These are phyloP conservation scores for Clostera curtula DNA, from an alignment of 2,888 invertebrate genomes.

Conservation along the genomic window DNA sequence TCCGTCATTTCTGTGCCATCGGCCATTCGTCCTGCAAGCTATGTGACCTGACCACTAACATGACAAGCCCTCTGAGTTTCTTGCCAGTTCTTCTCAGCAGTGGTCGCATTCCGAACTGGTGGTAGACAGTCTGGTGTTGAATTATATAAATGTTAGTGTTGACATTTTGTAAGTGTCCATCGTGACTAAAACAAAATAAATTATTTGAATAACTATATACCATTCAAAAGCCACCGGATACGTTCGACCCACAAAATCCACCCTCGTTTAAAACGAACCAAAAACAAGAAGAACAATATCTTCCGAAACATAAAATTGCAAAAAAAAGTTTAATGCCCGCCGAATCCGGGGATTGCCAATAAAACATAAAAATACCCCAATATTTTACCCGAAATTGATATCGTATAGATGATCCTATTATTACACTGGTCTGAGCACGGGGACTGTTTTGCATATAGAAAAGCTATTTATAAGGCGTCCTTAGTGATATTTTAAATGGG, in stretches of 20 bases:
- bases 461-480: slow-evolving; percentile 37
- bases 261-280: slow-evolving; percentile 20
- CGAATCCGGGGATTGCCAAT: slow-evolving; percentile 54
- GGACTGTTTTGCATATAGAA: slow-evolving; percentile 59
- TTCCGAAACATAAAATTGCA: slow-evolving; percentile 69
- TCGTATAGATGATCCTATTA: slow-evolving; percentile 60
- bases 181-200: slow-evolving; percentile 9
- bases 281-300: slow-evolving; percentile 50
- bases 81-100: too few relatives aligned
- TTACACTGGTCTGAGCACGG: slow-evolving; percentile 44
- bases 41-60: too few relatives aligned
- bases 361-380: slow-evolving; percentile 63
- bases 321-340: slow-evolving; percentile 63
- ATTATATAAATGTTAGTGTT: too few relatives aligned
- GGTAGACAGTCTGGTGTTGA: too few relatives aligned
- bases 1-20: too few relatives aligned
- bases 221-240: slow-evolving; percentile 16
- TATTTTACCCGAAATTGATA: slow-evolving; percentile 57
- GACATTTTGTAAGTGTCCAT: too few relatives aligned
- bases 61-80: too few relatives aligned
- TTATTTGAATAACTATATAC: slow-evolving; percentile 27
- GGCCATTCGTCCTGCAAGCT: too few relatives aligned
- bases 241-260: too few relatives aligned
- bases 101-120: too few relatives aligned
- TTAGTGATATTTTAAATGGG: too few relatives aligned